Evolutionary conservation across 2,797 vertebrate species (phyloP).

Genomic region (Enteromius anoplus): DNA sequence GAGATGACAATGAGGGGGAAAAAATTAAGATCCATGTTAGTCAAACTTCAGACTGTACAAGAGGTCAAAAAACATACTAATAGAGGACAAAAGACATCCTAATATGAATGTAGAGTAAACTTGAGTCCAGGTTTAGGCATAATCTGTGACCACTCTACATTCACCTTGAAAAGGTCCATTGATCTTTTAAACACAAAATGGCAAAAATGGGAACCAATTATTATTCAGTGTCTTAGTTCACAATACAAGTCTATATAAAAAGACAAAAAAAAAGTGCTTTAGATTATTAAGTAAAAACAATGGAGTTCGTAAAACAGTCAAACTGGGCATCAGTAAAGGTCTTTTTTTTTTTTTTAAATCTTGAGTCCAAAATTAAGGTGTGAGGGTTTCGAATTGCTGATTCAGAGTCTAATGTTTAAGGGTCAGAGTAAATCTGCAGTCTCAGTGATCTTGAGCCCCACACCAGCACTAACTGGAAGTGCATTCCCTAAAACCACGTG

Average conservation of each 20-base stretch:
- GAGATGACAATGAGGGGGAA: constrained; percentile 5
- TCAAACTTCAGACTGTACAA: constrained; percentile 43
- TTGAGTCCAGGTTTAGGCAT: background rate
- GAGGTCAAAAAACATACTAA: constrained; percentile 26
- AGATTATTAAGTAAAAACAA: constrained; percentile 75
- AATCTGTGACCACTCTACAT: constrained; percentile 14
- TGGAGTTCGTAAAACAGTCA: constrained; percentile 73
- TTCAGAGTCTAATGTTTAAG: constrained; percentile 44
- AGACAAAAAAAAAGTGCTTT: constrained; percentile 72
- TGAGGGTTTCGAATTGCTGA: constrained; percentile 36
- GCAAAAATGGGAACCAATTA: constrained; percentile 63
- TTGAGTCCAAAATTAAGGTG: constrained; percentile 39
- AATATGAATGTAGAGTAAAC: constrained; percentile 15
- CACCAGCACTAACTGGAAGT: constrained; percentile 18
- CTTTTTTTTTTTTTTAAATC: background rate
- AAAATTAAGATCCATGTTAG: constrained; percentile 38
- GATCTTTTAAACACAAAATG: constrained; percentile 10
- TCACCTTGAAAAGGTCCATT: constrained; percentile 15
- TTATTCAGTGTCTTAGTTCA: constrained; percentile 71
- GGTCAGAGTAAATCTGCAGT: constrained; percentile 36
- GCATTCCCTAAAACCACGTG: constrained; percentile 22
- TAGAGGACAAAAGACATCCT: constrained; percentile 43
- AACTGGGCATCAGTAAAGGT: constrained; percentile 53
- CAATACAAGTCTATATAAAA: constrained; percentile 70
- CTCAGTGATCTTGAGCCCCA: constrained; percentile 24